Evolutionary conservation across 2,113 vertebrate species (phyloP).

Genomic region (Pomatorhinus ruficollis): DNA sequence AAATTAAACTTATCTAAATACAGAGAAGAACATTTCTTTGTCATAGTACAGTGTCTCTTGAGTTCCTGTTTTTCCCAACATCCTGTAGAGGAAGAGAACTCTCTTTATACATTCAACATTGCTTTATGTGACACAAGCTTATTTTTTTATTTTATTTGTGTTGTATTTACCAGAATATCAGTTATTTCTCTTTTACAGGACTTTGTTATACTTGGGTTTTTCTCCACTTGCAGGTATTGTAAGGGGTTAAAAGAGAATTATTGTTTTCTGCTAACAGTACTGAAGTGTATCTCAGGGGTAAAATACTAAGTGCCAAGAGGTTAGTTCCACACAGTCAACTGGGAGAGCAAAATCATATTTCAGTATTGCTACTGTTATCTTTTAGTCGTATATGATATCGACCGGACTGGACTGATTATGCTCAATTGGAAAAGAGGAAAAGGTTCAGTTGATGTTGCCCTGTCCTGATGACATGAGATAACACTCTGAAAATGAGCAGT

Average conservation of each 20-base stretch:
- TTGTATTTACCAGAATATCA: neutral
- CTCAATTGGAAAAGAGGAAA: neutral
- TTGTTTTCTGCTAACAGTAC: neutral
- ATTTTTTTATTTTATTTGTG: neutral
- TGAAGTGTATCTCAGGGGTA: neutral
- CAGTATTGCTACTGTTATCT: neutral
- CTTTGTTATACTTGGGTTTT: neutral
- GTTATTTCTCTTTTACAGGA: neutral
- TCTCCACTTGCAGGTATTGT: neutral
- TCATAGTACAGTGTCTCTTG: accelerated
- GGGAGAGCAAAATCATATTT: neutral
- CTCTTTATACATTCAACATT: neutral
- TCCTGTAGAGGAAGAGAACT: neutral
- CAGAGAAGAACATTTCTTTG: neutral
- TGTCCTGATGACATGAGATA: neutral
- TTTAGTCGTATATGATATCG: neutral
- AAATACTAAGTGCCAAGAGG: neutral
- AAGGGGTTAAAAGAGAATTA: neutral
- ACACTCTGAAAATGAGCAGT: neutral
- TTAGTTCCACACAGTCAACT: neutral
- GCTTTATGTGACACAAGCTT: neutral
- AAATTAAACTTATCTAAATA: neutral
- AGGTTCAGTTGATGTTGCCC: neutral
- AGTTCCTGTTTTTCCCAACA: neutral
- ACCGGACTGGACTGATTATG: neutral